Evolutionary conservation across 2,113 vertebrate genomes (phyloP).

Genomic region (Platysteira castanea): DNA sequence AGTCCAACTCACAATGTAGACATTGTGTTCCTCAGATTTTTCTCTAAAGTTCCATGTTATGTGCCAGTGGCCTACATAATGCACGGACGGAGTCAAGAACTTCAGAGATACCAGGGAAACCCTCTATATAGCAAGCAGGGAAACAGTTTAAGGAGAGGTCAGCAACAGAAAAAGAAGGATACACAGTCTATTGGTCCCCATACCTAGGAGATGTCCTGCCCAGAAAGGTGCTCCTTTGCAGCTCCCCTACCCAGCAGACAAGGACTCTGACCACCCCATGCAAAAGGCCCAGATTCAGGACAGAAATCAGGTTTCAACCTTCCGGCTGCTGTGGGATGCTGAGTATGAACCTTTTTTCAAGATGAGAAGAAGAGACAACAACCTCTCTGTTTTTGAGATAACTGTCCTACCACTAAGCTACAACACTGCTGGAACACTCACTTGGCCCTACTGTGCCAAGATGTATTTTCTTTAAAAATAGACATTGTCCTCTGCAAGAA

Average conservation of each 20-base stretch:
- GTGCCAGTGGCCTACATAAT: no score
- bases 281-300: accelerated
- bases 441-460: not conserved
- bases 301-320: not conserved
- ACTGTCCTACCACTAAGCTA: not conserved
- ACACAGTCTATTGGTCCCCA: accelerated
- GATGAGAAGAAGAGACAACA: not conserved
- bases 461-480: not conserved
- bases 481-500: not conserved
- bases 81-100: not conserved
- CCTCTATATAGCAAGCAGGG: not conserved
- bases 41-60: not conserved
- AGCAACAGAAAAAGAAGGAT: not conserved
- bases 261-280: not conserved
- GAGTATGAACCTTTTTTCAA: not conserved
- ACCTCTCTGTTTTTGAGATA: not conserved
- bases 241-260: not conserved
- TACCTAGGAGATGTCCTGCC: not conserved
- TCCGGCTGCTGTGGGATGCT: not conserved
- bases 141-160: accelerated
- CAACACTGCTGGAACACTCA: not conserved
- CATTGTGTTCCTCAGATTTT: not conserved
- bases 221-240: not conserved
- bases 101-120: not conserved
- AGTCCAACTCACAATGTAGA: not conserved